phyloP scores from a whole-genome alignment of 2,888 invertebrate genomes.

The Caenorhabditis plicata region DNA sequence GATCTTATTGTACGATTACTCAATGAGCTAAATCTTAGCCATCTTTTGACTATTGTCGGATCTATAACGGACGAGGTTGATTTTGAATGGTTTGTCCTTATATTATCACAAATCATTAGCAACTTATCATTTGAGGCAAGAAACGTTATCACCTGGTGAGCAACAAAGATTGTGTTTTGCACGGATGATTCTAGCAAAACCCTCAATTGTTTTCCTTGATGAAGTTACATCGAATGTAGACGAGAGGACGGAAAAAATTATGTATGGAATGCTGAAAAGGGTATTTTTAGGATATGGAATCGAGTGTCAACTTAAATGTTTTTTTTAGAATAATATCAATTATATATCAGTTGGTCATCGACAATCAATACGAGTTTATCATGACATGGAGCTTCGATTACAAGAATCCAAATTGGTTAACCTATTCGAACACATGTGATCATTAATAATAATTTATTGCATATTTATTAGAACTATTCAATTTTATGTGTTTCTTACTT shows the following conservation, averaged over 20 bases:
- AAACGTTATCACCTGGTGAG: slow-evolving; percentile 92
- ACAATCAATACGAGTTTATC: slow-evolving; percentile 68
- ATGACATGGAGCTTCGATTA: slow-evolving; percentile 67
- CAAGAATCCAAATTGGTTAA: slow-evolving; percentile 12
- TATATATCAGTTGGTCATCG: slow-evolving; percentile 71
- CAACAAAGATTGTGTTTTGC: slow-evolving; percentile 94
- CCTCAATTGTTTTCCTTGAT: slow-evolving; percentile 76
- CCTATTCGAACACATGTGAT: not conserved
- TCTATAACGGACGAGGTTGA: slow-evolving; percentile 66
- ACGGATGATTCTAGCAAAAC: slow-evolving; percentile 83
- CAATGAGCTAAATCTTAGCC: slow-evolving; percentile 59
- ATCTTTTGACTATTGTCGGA: slow-evolving; percentile 61
- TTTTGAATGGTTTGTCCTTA: slow-evolving; percentile 69
- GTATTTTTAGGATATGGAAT: slow-evolving; percentile 7
- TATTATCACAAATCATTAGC: not conserved
- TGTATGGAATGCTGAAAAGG: slow-evolving; percentile 38
- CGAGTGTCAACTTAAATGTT: not conserved
- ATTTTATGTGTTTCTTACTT: too few species aligned
- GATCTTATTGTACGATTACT: slow-evolving; percentile 65
- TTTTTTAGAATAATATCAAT: slow-evolving; percentile 66
- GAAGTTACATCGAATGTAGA: slow-evolving; percentile 86
- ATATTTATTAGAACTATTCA: too few species aligned
- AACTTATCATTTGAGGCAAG: slow-evolving; percentile 65
- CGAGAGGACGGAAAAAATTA: slow-evolving; percentile 27
- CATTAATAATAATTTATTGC: not conserved